These are phyloP conservation scores for Euphydryas editha DNA, from an alignment of 2,888 invertebrate species.

Conservation along the genomic window DNA sequence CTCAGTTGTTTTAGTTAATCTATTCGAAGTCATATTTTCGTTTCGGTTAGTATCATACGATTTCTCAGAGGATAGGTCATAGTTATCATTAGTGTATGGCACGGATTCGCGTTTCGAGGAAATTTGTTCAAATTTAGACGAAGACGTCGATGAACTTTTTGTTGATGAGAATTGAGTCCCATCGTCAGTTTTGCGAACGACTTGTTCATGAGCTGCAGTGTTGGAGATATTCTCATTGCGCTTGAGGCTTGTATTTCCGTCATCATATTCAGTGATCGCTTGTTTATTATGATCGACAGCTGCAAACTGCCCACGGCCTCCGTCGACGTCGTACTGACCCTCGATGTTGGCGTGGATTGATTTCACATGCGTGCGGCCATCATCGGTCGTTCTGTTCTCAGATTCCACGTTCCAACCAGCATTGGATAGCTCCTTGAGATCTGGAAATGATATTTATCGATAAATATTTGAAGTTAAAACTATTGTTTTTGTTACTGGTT, in stretches of 20 bases:
- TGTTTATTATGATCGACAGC: constrained; percentile 85
- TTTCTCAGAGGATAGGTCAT: constrained; percentile 53
- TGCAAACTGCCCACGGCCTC: constrained; percentile 86
- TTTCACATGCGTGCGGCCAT: constrained; percentile 85
- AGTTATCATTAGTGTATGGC: constrained; percentile 64
- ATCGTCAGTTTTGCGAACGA: constrained; percentile 69
- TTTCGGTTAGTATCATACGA: constrained; percentile 56
- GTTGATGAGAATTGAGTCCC: constrained; percentile 67
- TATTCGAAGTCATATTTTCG: constrained; percentile 53
- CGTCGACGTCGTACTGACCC: constrained; percentile 85
- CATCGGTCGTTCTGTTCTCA: constrained; percentile 84
- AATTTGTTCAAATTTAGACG: constrained; percentile 66
- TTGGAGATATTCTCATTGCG: constrained; percentile 67
- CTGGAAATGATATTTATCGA: constrained; percentile 56
- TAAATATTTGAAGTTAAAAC: constrained; percentile 3
- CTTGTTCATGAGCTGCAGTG: constrained; percentile 69
- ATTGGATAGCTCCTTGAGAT: constrained; percentile 75
- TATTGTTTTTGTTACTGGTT: constrained; percentile 54
- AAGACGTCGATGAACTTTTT: constrained; percentile 64
- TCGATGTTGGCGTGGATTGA: constrained; percentile 86
- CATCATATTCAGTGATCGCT: constrained; percentile 74
- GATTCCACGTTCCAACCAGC: constrained; percentile 88
- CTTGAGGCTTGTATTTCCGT: constrained; percentile 70
- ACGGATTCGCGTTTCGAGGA: constrained; percentile 67
- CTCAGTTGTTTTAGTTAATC: constrained; percentile 53